Evolutionary conservation across 2,113 vertebrate species (phyloP), one percentile per base, ranked within the genome.

Genomic region (Raja brachyura): DNA sequence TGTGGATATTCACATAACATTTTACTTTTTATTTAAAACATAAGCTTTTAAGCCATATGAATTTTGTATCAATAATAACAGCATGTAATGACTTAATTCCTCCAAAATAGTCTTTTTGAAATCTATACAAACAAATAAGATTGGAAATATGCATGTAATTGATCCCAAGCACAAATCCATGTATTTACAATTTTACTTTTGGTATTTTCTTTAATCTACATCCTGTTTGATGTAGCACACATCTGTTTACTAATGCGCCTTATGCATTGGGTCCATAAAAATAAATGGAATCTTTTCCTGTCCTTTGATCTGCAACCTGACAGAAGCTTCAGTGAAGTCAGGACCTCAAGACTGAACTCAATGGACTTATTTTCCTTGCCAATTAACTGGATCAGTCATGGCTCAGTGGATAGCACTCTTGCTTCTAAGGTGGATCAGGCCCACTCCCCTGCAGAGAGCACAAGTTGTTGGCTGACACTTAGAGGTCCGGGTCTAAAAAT

Each of bases 261-360:
- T 74, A 33, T 92, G 20, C 39, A 48, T 54, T 92, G 73, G 39
- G 39, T 92, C 68, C 33, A 73, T 92, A 73, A 92, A 92, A 92
- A 73, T 92, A 92, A 74, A 92, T 74, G 33, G 68, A 92, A 92
- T 61, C 90, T 92, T 92, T 92, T 73, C 90, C 68, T 74, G 66
- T 39, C 16, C 90, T 92, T 92, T 92, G 90, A 54, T 92, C 90
- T 92, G 18, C 31, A 92, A 20, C 33, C 66, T 73, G 66, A 92
- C 68, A 54, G 66, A 73, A 20, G 10, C 66, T 73, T 54, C 66
- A 54, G 61, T 28, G 66, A 92, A 73, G 70, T 54, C 90, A 13
- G 68, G 90, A 39, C n/a, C 90, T 39, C 90, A 68, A 74, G 10
- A 18, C 18, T 48, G 70, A 92, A 39, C 31, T 22, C 14, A 25